These are phyloP conservation scores for Schizopygopsis malacanthus DNA, from an alignment of 2,797 vertebrate genomes.

Conservation along the genomic window DNA sequence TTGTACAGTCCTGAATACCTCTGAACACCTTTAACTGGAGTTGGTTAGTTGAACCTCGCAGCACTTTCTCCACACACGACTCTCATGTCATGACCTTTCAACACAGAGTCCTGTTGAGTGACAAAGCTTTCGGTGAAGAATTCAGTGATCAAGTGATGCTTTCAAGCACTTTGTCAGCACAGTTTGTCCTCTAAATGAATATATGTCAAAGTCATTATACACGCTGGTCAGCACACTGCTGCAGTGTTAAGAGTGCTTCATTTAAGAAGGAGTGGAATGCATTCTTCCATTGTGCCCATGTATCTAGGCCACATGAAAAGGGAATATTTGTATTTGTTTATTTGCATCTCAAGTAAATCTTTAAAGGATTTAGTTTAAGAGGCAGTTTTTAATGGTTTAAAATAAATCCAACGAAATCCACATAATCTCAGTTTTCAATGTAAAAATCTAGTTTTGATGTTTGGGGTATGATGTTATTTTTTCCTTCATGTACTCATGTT, in stretches of 20 bases:
- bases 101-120: slow-evolving; percentile 1
- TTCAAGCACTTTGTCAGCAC: slow-evolving; percentile 61
- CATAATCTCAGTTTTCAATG: too few relatives aligned
- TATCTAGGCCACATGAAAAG: background rate
- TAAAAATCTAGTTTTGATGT: too few relatives aligned
- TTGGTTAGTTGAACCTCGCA: background rate
- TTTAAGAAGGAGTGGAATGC: slow-evolving; percentile 30
- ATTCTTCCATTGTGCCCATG: background rate
- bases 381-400: background rate
- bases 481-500: too few relatives aligned
- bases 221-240: slow-evolving; percentile 12
- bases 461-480: background rate
- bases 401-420: background rate
- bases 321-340: background rate
- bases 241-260: slow-evolving; percentile 34
- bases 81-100: slow-evolving; percentile 11
- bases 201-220: slow-evolving; percentile 31
- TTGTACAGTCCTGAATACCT: background rate
- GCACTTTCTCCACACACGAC: slow-evolving; percentile 14
- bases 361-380: slow-evolving; percentile 1
- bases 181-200: slow-evolving; percentile 10
- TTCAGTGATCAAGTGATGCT: slow-evolving; percentile 39
- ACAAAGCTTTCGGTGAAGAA: slow-evolving; percentile 18
- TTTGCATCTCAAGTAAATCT: background rate
- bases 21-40: background rate